Conservation (phyloP, 2,888 invertebrate species). For the Tachystola acroxantha region DNA sequence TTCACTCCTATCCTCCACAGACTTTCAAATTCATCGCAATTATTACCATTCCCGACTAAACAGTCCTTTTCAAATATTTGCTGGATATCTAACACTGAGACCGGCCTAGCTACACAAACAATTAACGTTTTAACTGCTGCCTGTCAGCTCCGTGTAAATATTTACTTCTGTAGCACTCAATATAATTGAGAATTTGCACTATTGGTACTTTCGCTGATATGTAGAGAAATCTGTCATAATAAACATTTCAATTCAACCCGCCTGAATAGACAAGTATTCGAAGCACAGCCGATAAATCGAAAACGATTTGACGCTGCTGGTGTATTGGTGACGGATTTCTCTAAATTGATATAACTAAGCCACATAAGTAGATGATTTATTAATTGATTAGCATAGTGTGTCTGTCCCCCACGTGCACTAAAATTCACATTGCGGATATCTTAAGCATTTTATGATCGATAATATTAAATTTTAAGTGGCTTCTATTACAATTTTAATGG, state of each 20-base stretch:
- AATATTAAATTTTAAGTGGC: constrained; percentile 14
- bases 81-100: neutral
- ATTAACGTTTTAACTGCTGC: neutral
- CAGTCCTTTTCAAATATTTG: neutral
- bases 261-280: no score
- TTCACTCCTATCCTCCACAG: neutral
- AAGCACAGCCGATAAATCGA: neutral
- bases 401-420: neutral
- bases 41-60: neutral
- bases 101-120: neutral
- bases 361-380: neutral
- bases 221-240: constrained; percentile 3
- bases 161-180: constrained; percentile 1
- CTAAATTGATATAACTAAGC: neutral
- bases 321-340: neutral
- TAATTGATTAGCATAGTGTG: neutral
- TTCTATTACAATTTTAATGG: constrained; percentile 17
- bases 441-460: constrained; percentile 15
- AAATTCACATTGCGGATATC: neutral
- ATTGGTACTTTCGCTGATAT: neutral
- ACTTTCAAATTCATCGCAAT: neutral
- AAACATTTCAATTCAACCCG: no score
- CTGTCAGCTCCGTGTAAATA: constrained; percentile 1
- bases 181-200: constrained; percentile 3
- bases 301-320: no score